phyloP scores from a whole-genome alignment of 2,888 invertebrate genomes.

The Eilema griseolum region DNA sequence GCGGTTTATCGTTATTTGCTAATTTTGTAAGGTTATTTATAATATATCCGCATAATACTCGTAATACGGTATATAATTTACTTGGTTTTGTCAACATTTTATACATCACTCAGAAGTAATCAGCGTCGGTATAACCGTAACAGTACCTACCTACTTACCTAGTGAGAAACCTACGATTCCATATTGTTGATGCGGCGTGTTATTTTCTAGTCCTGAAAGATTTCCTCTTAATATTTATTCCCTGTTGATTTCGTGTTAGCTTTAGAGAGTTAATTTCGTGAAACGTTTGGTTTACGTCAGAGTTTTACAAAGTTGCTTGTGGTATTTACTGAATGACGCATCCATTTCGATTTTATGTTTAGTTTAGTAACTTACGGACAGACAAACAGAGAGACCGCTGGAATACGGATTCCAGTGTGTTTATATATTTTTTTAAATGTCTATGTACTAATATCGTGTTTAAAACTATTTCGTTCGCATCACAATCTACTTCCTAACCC shows the following conservation, averaged over 20 bases:
- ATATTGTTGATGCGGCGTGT: conserved; percentile 51
- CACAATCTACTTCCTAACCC: conserved; percentile 1
- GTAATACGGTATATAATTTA: too few relatives aligned
- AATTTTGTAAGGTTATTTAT: too few relatives aligned
- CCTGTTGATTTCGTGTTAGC: background rate
- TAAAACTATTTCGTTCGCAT: background rate
- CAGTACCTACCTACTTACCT: too few relatives aligned
- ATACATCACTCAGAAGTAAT: too few relatives aligned
- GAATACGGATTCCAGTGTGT: too few relatives aligned
- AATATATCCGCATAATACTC: too few relatives aligned
- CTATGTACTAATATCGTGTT: background rate
- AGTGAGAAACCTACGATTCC: conserved; percentile 39
- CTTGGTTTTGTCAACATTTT: too few relatives aligned
- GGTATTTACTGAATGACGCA: conserved; percentile 59
- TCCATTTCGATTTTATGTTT: conserved; percentile 56
- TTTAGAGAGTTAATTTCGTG: background rate
- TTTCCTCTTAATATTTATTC: conserved; percentile 23
- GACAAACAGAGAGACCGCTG: too few relatives aligned
- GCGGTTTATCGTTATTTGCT: too few relatives aligned
- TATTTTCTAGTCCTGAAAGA: conserved; percentile 38
- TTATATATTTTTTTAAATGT: too few relatives aligned
- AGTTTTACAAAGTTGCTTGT: conserved; percentile 31
- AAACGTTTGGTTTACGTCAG: conserved; percentile 21
- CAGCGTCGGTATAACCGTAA: too few relatives aligned
- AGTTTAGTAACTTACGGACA: too few relatives aligned